Conservation (phyloP, 2,113 vertebrate species). For the Mastomys natalensis region DNA sequence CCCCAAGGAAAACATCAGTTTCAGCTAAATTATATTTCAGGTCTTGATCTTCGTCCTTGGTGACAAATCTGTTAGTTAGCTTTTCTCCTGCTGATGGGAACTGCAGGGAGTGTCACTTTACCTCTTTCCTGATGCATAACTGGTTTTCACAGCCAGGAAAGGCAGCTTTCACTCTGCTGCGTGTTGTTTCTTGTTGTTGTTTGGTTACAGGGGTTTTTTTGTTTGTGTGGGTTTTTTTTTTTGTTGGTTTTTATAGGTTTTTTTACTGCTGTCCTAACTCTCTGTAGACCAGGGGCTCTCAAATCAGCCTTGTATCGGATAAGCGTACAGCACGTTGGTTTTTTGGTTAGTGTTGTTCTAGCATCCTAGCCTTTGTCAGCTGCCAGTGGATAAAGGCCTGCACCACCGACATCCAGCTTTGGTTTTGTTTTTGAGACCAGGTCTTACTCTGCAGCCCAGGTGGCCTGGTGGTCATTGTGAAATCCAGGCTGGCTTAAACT, state of each 20-base stretch:
- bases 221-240: background rate
- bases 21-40: background rate
- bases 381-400: background rate
- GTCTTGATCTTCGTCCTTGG: conserved; percentile 1
- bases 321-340: too few relatives aligned
- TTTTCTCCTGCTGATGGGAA: background rate
- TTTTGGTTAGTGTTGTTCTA: too few relatives aligned
- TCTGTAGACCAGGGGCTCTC: too few relatives aligned
- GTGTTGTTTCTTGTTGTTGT: too few relatives aligned
- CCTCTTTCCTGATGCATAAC: background rate
- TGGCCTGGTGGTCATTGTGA: background rate
- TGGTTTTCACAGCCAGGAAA: background rate
- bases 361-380: too few relatives aligned
- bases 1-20: background rate
- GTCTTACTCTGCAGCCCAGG: background rate
- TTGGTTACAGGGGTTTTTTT: background rate
- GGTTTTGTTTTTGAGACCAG: background rate
- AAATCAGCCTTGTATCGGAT: too few relatives aligned
- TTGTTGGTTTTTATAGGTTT: background rate
- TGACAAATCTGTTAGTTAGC: conserved; percentile 6
- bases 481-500: background rate
- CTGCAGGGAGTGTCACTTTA: background rate
- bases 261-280: too few relatives aligned
- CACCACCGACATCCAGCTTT: background rate
- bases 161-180: background rate